Percentiles rank a stretch among this genome's conserved stretches.
Conservation (phyloP, 2,888 invertebrate genomes). For the Drosophila eohydei region DNA sequence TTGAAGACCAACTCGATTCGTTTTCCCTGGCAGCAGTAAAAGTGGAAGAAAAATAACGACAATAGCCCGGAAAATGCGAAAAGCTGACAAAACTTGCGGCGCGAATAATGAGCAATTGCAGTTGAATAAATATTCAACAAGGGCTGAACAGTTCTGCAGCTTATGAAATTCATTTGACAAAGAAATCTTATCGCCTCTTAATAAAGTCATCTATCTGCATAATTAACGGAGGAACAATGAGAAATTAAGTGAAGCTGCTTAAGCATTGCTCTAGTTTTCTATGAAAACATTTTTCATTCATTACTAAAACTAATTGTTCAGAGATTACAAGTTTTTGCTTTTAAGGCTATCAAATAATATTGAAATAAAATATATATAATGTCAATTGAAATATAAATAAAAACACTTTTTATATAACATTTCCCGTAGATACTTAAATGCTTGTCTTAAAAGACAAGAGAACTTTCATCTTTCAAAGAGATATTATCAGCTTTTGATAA, state of each 20-base stretch:
- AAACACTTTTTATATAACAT: too few species aligned
- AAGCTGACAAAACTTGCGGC: conserved; percentile 9
- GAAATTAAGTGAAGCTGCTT: neutral
- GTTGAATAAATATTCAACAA: conserved; percentile 37
- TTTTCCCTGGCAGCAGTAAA: conserved; percentile 15
- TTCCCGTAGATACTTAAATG: too few species aligned
- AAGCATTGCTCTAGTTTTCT: neutral
- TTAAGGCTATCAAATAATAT: neutral
- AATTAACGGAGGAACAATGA: neutral
- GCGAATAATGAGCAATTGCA: conserved; percentile 24
- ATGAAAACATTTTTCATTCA: neutral
- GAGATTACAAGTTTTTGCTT: neutral
- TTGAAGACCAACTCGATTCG: conserved; percentile 37
- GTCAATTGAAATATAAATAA: too few species aligned
- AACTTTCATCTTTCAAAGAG: too few species aligned
- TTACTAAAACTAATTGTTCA: neutral
- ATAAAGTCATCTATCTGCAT: neutral
- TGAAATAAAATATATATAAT: too few species aligned
- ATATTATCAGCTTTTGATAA: too few species aligned
- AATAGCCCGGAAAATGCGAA: conserved; percentile 3
- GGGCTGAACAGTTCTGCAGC: conserved; percentile 2
- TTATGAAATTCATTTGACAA: neutral
- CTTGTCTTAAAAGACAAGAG: too few species aligned
- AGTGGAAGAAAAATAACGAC: neutral
- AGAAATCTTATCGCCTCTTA: neutral